A percentile compares a stretch with the other conserved stretches of the same genome.
These are phyloP conservation scores for Solen grandis DNA, from an alignment of 1,140 invertebrate species.

Conservation along the genomic window DNA sequence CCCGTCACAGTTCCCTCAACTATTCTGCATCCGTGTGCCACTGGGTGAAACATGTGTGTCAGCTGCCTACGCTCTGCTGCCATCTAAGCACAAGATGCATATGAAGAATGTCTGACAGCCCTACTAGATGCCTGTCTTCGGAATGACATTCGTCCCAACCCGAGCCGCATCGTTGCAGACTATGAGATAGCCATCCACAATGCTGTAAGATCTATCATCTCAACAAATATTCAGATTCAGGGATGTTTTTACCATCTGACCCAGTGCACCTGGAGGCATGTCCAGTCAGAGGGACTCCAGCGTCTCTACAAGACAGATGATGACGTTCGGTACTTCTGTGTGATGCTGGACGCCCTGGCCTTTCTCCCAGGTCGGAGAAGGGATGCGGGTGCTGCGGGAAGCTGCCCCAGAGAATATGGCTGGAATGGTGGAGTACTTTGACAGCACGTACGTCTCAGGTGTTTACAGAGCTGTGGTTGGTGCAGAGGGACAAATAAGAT, in stretches of 20 bases:
- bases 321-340: constrained; percentile 53
- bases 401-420: background rate
- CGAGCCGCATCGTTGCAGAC: background rate
- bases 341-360: constrained; percentile 59
- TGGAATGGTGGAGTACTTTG: constrained; percentile 15
- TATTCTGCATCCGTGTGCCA: constrained; percentile 26
- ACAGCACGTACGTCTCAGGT: constrained; percentile 33
- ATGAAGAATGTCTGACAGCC: constrained; percentile 16
- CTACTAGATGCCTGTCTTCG: constrained; percentile 16
- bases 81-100: background rate
- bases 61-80: constrained; percentile 7
- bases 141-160: constrained; percentile 2
- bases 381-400: constrained; percentile 10
- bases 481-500: background rate
- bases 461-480: constrained; percentile 4
- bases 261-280: background rate
- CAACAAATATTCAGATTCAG: background rate
- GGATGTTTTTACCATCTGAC: constrained; percentile 24
- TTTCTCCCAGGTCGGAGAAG: constrained; percentile 13
- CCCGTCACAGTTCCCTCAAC: constrained; percentile 15
- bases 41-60: constrained; percentile 15
- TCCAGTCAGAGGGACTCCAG: too few species aligned
- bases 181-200: background rate
- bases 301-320: too few species aligned
- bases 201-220: too few species aligned